phyloP scores from a whole-genome alignment of 1,140 invertebrate genomes.

The Ceratina australensis region DNA sequence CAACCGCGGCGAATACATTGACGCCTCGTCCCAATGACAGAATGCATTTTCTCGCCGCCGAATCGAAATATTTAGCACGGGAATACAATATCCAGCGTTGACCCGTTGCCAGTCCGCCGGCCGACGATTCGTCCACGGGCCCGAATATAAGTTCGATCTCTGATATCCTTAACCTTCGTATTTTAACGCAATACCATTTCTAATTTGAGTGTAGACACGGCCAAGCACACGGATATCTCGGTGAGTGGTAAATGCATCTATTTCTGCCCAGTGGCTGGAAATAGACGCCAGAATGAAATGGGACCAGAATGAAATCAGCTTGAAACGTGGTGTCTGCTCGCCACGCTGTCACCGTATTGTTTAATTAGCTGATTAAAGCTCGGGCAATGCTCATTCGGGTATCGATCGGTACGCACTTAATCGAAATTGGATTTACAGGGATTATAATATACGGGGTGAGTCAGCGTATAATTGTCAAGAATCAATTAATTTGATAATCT shows the following conservation, averaged over 20 bases:
- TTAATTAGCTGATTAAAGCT: neutral
- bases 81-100: slow-evolving; percentile 18
- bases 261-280: slow-evolving; percentile 59
- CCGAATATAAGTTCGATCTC: neutral
- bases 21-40: slow-evolving; percentile 6
- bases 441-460: too few species aligned
- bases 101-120: slow-evolving; percentile 28
- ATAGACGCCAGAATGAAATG: slow-evolving; percentile 60
- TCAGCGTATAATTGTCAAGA: too few species aligned
- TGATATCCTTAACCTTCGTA: slow-evolving; percentile 57
- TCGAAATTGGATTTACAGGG: neutral
- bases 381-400: too few species aligned
- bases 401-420: slow-evolving; percentile 7
- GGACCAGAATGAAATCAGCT: neutral
- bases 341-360: neutral
- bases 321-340: slow-evolving; percentile 20
- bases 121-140: neutral
- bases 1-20: slow-evolving; percentile 4
- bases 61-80: slow-evolving; percentile 36
- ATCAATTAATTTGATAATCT: too few species aligned
- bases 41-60: slow-evolving; percentile 18
- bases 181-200: slow-evolving; percentile 30
- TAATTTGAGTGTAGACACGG: slow-evolving; percentile 38
- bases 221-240: slow-evolving; percentile 37
- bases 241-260: slow-evolving; percentile 51